Evolutionary conservation across 2,888 invertebrate species (phyloP), one percentile per base, ranked within the genome.

Genomic region (Dolomedes plantarius): DNA sequence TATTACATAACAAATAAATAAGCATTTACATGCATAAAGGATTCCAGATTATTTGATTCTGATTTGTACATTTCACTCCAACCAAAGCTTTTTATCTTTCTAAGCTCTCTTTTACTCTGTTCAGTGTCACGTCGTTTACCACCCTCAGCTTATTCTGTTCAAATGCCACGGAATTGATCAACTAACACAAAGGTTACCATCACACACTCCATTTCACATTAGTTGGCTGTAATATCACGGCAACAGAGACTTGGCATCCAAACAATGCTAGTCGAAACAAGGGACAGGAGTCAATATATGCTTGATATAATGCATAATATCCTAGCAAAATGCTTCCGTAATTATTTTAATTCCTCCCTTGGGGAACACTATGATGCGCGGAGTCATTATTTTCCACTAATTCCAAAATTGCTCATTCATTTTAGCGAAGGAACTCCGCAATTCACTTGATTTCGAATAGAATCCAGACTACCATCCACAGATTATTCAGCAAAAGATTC

Each of bases 311-410:
- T 67, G 67, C 9, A 27, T 6, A 41, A 41, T 27, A 41, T 29
- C n/a, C 29, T 28, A 27, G 79, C 46, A 71, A 78, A 56, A 71
- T 62, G 41, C 23, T 71, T 72, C 28, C 29, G 62, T 78, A 72
- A 79, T 79, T 79, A 65, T 65, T 76, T 46, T 39, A 69, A 79
- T 68, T 76, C 29, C 41, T 72, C 50, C 23, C 46, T 19, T 41
- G 67, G 39, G 78, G 28, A 31, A n/a, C n/a, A 23, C 23, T 67
- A 67, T n/a, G 23, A n/a, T 69, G 31, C 36, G 27, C 46, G 16
- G 31, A 19, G 32, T 50, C 62, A 72, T 79, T 46, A 79, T 79
- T 79, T 19, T 79, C 39, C 79, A 32, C 29, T 65, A 72, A 79
- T 64, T 79, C 62, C 29, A 16, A 28, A 9, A 27, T 31, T 64